Base-by-base conservation (phyloP, 64 coral and sea anemone species). In the Trachythela sp. region DNA sequence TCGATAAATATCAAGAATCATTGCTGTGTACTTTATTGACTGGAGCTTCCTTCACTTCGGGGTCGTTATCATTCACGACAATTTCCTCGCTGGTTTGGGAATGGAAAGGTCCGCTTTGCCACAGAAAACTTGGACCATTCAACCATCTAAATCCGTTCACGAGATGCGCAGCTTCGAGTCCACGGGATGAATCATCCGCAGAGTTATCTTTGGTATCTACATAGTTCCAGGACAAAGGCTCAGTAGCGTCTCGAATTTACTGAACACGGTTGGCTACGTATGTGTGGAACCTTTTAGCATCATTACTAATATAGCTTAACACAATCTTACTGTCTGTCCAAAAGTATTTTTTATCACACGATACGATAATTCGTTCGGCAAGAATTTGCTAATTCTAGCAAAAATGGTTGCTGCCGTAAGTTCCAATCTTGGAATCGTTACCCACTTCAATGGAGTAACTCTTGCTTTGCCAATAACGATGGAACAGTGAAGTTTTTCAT, bases 291-390 rank as follows among this genome's bases (percentile, higher is more conserved):
- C 88, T 22, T 24, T 48, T 48, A 39, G 41, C 54, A 4, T 83
- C 33, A 39, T 84, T 83, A 0, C 29, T 52, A 1, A 60, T 89
- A 17, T 83, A 89, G 8, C 88, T 70, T 0, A 89, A 22, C 0
- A 89, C 18, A 1, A 89, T 51, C 22, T 89, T 83, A 36, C 75
- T 89, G 27, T 89, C 88, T 24, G 31, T 54, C 72, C 88, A 84
- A 18, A 89, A 89, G 10, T 83, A 22, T 36, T 84, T 71, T 83
- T 83, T 1, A 36, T 54, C 4, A 54, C 36, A 15, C 49, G 9
- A 11, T 56, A 27, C 7, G 9, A 0, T 38, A 83, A 45, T 48
- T 88, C 87, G 10, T 76, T 1, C 2, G 10, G 37, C 59, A 88
- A 15, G 22, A 48, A 71, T 9, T 49, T 34, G 14, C 87, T 75